These are phyloP conservation scores for Chitala chitala DNA, from an alignment of 2,113 vertebrate species.

Conservation along the genomic window DNA sequence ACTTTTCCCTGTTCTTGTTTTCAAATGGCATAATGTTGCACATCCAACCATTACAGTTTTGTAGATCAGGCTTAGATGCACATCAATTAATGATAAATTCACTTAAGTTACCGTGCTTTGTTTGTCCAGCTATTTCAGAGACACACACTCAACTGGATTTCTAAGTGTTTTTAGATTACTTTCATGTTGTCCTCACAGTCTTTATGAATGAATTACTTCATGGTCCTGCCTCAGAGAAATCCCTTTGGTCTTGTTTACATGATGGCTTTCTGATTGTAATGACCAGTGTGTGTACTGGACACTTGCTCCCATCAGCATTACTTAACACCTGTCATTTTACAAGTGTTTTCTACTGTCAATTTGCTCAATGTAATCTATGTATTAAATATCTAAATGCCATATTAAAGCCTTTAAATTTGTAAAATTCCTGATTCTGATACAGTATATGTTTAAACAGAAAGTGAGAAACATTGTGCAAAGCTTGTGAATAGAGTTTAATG, in stretches of 20 bases:
- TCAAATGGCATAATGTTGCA: too few species aligned
- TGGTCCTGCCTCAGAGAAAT: neutral
- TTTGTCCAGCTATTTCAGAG: neutral
- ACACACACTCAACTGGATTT: neutral
- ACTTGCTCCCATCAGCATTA: neutral
- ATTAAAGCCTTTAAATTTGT: too few species aligned
- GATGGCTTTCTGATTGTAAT: slow-evolving; percentile 6
- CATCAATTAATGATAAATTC: too few species aligned
- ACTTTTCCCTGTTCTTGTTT: too few species aligned
- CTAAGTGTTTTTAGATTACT: neutral
- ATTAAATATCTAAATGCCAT: too few species aligned
- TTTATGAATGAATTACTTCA: neutral
- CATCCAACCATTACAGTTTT: too few species aligned
- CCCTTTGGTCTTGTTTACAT: neutral
- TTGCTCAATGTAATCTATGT: too few species aligned
- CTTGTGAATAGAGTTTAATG: too few species aligned
- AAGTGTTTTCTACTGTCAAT: neutral
- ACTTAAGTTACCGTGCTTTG: neutral
- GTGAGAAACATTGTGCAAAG: too few species aligned
- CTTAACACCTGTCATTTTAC: neutral
- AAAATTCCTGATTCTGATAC: too few species aligned
- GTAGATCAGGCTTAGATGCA: too few species aligned
- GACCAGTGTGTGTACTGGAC: neutral
- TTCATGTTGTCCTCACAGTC: neutral
- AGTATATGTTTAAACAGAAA: too few species aligned